A percentile compares a stretch with the other conserved stretches of the same genome.
phyloP scores from a whole-genome alignment of 2,113 vertebrate species.

The Theropithecus gelada region DNA sequence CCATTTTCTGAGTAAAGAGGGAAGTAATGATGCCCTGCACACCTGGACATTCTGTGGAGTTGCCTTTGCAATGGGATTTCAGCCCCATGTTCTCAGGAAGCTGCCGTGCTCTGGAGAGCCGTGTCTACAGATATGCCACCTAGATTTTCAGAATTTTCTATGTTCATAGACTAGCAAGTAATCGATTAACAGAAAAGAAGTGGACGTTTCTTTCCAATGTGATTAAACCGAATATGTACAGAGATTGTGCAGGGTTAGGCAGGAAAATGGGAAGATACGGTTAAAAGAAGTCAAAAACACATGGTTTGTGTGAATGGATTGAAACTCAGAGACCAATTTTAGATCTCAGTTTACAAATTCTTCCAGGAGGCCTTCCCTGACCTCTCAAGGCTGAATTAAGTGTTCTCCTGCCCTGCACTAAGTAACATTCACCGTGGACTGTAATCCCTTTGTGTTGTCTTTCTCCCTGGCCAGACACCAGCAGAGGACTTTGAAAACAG shows the following conservation, averaged over 20 bases:
- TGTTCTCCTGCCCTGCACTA: not conserved
- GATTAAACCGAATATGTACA: not conserved
- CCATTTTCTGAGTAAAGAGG: accelerated
- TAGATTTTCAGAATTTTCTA: not conserved
- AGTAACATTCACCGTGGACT: not conserved
- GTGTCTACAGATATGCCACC: not conserved
- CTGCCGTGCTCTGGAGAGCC: not conserved
- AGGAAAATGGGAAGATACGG: not conserved
- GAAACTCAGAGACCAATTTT: not conserved
- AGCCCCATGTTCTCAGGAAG: not conserved
- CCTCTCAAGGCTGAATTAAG: not conserved
- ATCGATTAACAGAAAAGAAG: not conserved
- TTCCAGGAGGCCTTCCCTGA: not conserved
- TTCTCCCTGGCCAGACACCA: not conserved
- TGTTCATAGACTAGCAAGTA: not conserved
- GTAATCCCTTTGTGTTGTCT: not conserved
- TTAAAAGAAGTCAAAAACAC: not conserved
- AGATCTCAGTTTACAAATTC: not conserved
- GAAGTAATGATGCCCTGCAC: not conserved
- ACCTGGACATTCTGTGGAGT: accelerated
- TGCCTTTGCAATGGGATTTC: not conserved
- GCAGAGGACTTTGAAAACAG: not conserved
- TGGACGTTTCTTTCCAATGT: not conserved
- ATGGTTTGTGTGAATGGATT: accelerated
- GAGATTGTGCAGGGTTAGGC: not conserved